These are phyloP conservation scores for Aphelocoma coerulescens DNA, from an alignment of 2,113 vertebrate species.

Conservation along the genomic window DNA sequence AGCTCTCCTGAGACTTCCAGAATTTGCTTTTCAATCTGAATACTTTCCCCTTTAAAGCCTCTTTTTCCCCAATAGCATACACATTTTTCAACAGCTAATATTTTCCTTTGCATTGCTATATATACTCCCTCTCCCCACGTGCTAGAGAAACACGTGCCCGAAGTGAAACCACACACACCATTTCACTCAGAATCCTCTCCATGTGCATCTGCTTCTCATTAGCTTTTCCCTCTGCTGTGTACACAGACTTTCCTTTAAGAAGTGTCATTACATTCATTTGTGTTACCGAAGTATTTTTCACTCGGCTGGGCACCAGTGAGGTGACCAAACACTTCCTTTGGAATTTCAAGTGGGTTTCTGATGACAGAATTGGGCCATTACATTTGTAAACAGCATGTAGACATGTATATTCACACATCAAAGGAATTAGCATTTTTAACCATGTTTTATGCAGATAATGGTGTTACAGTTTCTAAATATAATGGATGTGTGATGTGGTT, in stretches of 20 bases:
- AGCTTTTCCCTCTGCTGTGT: constrained; percentile 51
- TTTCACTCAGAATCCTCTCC: constrained; percentile 19
- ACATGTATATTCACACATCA: neutral
- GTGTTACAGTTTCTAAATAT: neutral
- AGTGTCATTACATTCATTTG: constrained; percentile 28
- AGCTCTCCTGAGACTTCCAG: neutral
- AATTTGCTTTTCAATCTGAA: constrained; percentile 30
- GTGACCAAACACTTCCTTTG: neutral
- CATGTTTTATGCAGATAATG: neutral
- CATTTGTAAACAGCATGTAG: neutral
- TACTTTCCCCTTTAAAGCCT: neutral
- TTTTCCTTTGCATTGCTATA: constrained; percentile 45
- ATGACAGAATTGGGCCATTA: neutral
- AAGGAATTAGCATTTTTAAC: neutral
- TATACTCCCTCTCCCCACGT: neutral
- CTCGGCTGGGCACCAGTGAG: neutral
- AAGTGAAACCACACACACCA: constrained; percentile 43
- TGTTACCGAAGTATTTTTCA: constrained; percentile 17
- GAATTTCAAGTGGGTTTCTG: neutral
- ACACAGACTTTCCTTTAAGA: constrained; percentile 61
- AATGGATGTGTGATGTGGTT: neutral
- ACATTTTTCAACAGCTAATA: constrained; percentile 38
- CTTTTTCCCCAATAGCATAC: neutral
- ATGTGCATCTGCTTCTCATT: constrained; percentile 63
- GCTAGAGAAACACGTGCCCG: neutral